These are phyloP conservation scores for Mamestra brassicae DNA, from an alignment of 2,888 invertebrate genomes.

Conservation along the genomic window DNA sequence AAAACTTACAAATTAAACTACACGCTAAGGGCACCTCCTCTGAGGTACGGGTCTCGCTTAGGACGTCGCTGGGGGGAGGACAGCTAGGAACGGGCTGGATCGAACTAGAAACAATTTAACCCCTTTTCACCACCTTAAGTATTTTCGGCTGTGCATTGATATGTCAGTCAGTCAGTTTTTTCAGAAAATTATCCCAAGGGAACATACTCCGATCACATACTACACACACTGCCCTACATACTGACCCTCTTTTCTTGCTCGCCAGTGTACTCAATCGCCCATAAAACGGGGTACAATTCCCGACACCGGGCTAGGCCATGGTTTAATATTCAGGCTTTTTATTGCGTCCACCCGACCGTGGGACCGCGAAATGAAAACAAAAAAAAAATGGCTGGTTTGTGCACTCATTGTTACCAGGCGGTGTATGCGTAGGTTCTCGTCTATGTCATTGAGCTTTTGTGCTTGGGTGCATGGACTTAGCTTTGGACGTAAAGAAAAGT, in stretches of 20 bases:
- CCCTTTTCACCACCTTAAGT: no score
- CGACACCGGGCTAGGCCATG: slow-evolving; percentile 67
- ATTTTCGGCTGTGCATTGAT: no score
- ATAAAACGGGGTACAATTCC: slow-evolving; percentile 72
- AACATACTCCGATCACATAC: no score
- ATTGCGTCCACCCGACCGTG: slow-evolving; percentile 73
- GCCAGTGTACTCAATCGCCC: slow-evolving; percentile 62
- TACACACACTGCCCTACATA: slow-evolving; percentile 19
- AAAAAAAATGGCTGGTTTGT: slow-evolving; percentile 52
- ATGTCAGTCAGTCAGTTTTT: no score
- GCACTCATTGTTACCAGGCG: slow-evolving; percentile 63
- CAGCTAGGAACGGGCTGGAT: no score
- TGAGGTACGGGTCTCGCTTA: no score
- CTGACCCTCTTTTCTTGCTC: slow-evolving; percentile 31
- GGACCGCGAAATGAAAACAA: slow-evolving; percentile 72
- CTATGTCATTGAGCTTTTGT: slow-evolving; percentile 31
- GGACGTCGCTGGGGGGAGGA: no score
- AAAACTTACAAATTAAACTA: no score
- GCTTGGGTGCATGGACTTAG: background rate
- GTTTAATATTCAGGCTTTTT: slow-evolving; percentile 76
- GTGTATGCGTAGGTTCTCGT: slow-evolving; percentile 28
- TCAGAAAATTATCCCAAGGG: no score
- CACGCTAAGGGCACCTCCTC: no score
- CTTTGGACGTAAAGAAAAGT: background rate
- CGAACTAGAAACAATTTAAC: no score